Percentiles rank a stretch among this genome's conserved stretches.
Conservation (phyloP, 2,888 invertebrate species). For the Lasioglossum marginatum region DNA sequence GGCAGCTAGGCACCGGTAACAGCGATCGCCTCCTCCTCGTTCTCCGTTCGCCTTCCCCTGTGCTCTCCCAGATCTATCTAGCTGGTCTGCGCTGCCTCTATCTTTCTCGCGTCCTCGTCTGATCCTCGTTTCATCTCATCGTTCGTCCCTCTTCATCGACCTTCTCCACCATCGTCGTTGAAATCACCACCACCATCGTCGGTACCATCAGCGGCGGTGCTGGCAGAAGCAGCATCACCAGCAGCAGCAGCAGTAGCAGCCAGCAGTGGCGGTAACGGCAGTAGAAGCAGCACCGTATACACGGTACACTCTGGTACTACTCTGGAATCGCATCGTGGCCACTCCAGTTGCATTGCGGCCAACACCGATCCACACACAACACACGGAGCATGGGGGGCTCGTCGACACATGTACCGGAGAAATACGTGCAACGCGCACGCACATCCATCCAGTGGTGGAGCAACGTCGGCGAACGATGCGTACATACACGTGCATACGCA, state of each 20-base stretch:
- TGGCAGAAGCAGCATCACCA: slow-evolving; percentile 51
- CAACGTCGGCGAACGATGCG: slow-evolving; percentile 52
- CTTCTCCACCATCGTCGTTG: slow-evolving; percentile 75
- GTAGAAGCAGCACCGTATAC: slow-evolving; percentile 60
- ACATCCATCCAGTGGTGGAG: slow-evolving; percentile 32
- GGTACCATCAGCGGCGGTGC: slow-evolving; percentile 67
- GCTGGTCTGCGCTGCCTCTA: slow-evolving; percentile 24
- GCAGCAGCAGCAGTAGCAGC: slow-evolving; percentile 27
- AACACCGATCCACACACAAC: slow-evolving; percentile 70
- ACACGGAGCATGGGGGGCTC: slow-evolving; percentile 45
- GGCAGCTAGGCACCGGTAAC: slow-evolving; percentile 48
- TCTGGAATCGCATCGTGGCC: slow-evolving; percentile 75
- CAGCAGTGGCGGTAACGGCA: slow-evolving; percentile 55
- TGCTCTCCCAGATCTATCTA: slow-evolving; percentile 47
- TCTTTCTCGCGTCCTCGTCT: slow-evolving; percentile 50
- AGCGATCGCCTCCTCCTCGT: slow-evolving; percentile 49
- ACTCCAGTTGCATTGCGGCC: slow-evolving; percentile 79
- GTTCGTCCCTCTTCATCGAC: slow-evolving; percentile 54
- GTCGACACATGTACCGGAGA: slow-evolving; percentile 41
- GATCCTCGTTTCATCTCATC: slow-evolving; percentile 36
- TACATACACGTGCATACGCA: slow-evolving; percentile 61
- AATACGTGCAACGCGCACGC: slow-evolving; percentile 39
- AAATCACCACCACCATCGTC: slow-evolving; percentile 75
- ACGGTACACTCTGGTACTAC: slow-evolving; percentile 73
- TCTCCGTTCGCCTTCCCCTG: slow-evolving; percentile 66